These are phyloP conservation scores for Philonicus albiceps DNA, from an alignment of 2,888 invertebrate genomes.

Conservation along the genomic window DNA sequence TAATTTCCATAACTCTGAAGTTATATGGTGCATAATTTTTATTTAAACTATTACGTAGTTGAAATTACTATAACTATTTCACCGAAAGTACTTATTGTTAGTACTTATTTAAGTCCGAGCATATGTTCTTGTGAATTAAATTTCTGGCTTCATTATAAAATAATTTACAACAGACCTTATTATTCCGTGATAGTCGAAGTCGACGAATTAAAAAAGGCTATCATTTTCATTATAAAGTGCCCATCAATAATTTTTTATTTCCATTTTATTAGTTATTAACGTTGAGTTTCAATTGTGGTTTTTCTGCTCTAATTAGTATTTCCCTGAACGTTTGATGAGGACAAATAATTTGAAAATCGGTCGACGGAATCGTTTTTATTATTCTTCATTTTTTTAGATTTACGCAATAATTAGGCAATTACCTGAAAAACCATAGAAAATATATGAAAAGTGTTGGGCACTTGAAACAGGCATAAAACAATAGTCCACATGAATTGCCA, in stretches of 20 bases:
- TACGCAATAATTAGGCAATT: constrained; percentile 43
- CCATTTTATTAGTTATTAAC: not conserved
- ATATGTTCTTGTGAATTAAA: not conserved
- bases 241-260: not conserved
- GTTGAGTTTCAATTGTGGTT: not conserved
- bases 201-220: not conserved
- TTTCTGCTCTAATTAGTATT: constrained; percentile 13
- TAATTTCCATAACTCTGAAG: not conserved
- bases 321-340: not conserved
- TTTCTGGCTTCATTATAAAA: not conserved
- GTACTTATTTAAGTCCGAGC: not conserved
- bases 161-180: not conserved
- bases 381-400: not conserved
- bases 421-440: constrained; percentile 68
- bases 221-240: not conserved
- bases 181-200: not conserved
- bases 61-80: not conserved
- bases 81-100: not conserved
- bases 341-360: not conserved
- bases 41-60: not conserved
- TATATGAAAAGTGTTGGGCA: constrained; percentile 72
- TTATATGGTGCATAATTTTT: not conserved
- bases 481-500: constrained; percentile 70
- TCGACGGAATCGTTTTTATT: not conserved
- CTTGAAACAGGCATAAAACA: constrained; percentile 68